phyloP scores from a whole-genome alignment of 2,888 invertebrate genomes.

The Piscicola geometra region DNA sequence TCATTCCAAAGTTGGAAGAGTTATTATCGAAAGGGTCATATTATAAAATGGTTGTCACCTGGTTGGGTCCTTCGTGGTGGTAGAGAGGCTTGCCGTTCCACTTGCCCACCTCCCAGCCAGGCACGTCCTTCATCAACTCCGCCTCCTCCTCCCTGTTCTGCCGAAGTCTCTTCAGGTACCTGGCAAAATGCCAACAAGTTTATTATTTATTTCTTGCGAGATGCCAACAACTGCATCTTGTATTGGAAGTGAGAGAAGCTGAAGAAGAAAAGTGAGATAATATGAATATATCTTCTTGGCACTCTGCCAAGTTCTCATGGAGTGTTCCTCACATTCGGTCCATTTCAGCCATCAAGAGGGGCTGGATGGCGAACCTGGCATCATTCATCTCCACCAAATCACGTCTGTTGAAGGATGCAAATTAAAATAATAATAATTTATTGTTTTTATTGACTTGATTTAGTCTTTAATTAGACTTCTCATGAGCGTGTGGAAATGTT shows the following conservation, averaged over 20 bases:
- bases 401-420: slow-evolving; percentile 39
- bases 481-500: too few species aligned
- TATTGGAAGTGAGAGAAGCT: background rate
- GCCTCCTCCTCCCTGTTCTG: slow-evolving; percentile 77
- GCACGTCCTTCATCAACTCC: slow-evolving; percentile 81
- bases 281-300: too few species aligned
- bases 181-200: slow-evolving; percentile 45
- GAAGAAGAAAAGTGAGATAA: too few species aligned
- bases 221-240: background rate
- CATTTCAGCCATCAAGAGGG: slow-evolving; percentile 75
- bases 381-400: slow-evolving; percentile 70
- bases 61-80: slow-evolving; percentile 59
- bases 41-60: too few species aligned
- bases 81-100: slow-evolving; percentile 78
- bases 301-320: too few species aligned
- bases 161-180: slow-evolving; percentile 70
- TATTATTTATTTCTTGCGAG: background rate
- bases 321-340: slow-evolving; percentile 76
- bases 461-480: background rate
- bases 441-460: background rate
- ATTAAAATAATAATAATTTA: background rate
- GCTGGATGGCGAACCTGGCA: slow-evolving; percentile 70
- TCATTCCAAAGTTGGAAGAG: too few species aligned
- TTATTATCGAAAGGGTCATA: too few species aligned
- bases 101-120: slow-evolving; percentile 85